Evolutionary conservation across 1,140 invertebrate species (phyloP), one percentile per base, ranked within the genome.

Genomic region (Grapholita molesta): DNA sequence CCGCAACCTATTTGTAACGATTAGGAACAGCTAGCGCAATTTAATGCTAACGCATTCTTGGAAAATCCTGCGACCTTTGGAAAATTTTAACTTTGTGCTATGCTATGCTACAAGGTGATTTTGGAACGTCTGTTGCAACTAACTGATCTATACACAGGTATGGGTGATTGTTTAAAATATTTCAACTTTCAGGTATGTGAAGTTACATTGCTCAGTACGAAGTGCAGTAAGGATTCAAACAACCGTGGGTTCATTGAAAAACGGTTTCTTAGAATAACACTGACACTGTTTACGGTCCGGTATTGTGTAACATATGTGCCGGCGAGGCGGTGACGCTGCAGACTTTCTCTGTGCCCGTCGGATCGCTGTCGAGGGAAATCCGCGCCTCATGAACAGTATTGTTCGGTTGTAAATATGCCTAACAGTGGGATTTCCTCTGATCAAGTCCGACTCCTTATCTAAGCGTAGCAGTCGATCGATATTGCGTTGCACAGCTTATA

Each of bases 231-330:
- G 18, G n/a, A 21, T n/a, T n/a, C 42, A 8, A 48, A 18, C n/a
- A 48, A 11, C 12, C 42, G 15, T 4, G 8, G 42, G 21, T 48
- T 48, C 42, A 21, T 21, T 48, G 18, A 21, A 28, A 61, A 18
- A 32, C 0, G 5, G 55, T 28, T 61, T 61, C 55, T 32, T 32
- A 32, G 55, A 69, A 48, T 73, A 55, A 67, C 67, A 72, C 33
- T 84, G 85, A 83, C 85, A 84, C 80, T 74, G 69, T 84, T 79
- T 81, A 72, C 69, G 71, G 73, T 82, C 80, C 79, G 77, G 75
- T 74, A 75, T 83, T 89, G 84, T 86, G 81, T 85, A 87, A 88
- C 74, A 77, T 72, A 77, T 76, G 73, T 74, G 75, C 71, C 71
- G 75, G 71, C 71, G 42, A 48, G 42, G n/a, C 35, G 70, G 70